Percentiles rank a stretch among this genome's conserved stretches.
Conservation (phyloP, 1,140 invertebrate genomes). For the Danaus melanippus region DNA sequence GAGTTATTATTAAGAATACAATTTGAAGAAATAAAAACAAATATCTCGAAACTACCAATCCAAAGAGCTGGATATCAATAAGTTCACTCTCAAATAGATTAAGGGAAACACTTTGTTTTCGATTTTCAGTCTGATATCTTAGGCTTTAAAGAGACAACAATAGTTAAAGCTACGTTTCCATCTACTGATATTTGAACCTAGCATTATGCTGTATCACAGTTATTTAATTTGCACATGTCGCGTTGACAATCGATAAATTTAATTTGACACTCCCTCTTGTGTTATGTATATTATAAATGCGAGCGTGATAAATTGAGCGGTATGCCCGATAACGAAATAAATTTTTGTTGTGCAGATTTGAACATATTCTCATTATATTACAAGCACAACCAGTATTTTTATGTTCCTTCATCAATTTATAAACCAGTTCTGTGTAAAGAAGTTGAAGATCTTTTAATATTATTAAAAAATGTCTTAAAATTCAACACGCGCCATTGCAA, state of each 20-base stretch:
- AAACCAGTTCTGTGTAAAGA: not conserved
- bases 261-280: constrained; percentile 9
- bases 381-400: not conserved
- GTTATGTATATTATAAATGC: constrained; percentile 2
- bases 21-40: not conserved
- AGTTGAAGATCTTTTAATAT: too few species aligned
- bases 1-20: not conserved
- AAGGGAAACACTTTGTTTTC: too few species aligned
- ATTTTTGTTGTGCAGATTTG: constrained; percentile 4
- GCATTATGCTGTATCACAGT: not conserved
- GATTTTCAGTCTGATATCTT: too few species aligned
- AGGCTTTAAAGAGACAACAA: too few species aligned
- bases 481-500: too few species aligned
- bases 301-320: constrained; percentile 1
- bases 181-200: not conserved
- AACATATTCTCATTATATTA: constrained; percentile 6
- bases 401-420: not conserved
- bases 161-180: too few species aligned
- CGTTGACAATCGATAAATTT: constrained; percentile 16
- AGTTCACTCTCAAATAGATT: too few species aligned
- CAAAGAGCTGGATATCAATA: not conserved
- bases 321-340: not conserved
- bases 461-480: too few species aligned
- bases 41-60: not conserved
- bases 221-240: constrained; percentile 20